Conservation (phyloP, 2,113 vertebrate species). For the Corythornis cristatus region DNA sequence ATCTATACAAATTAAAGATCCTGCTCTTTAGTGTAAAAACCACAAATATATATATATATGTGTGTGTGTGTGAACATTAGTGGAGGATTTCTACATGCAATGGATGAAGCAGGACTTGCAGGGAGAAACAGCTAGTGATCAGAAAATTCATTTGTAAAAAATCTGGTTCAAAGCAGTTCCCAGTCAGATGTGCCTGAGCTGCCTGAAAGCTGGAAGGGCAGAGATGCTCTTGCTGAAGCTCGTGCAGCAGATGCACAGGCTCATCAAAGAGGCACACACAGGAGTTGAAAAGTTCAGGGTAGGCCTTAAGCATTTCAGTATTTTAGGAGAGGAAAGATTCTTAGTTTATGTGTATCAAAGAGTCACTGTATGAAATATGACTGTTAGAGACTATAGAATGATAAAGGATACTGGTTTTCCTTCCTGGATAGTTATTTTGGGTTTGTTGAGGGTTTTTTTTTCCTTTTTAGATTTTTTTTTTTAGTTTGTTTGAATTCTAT, state of each 20-base stretch:
- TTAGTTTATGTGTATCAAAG: neutral
- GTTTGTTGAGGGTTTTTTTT: neutral
- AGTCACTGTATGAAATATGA: neutral
- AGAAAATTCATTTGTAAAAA: neutral
- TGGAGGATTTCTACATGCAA: neutral
- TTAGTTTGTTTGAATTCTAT: neutral
- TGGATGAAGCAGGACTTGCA: neutral
- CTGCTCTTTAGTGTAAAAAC: neutral
- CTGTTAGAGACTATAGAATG: neutral
- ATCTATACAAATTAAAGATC: neutral
- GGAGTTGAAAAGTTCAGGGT: conserved; percentile 67
- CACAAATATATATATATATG: neutral
- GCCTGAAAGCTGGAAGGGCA: neutral
- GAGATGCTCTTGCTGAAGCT: neutral
- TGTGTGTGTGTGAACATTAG: neutral
- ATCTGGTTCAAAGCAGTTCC: neutral
- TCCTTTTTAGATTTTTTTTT: neutral
- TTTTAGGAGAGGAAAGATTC: neutral
- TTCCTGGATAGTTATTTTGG: neutral
- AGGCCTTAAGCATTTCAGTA: conserved; percentile 12
- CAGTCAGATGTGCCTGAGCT: neutral
- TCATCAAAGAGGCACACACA: neutral
- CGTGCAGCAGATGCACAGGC: neutral
- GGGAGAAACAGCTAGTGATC: neutral
- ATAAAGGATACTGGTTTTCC: neutral